phyloP scores from a whole-genome alignment of 2,113 vertebrate genomes.

The Leiothrix lutea region DNA sequence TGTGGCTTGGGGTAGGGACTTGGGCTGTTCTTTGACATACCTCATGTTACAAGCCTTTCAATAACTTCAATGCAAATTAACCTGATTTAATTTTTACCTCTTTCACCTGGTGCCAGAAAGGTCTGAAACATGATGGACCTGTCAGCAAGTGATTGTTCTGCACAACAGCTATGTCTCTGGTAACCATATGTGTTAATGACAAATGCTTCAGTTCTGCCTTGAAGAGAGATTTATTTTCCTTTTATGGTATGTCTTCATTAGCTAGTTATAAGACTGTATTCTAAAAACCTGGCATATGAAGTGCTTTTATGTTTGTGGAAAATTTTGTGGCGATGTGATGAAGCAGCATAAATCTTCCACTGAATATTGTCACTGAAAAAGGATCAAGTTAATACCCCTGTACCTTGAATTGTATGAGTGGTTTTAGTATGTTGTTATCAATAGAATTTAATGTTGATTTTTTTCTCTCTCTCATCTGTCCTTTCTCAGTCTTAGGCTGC shows the following conservation, averaged over 20 bases:
- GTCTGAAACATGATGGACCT: slow-evolving; percentile 68
- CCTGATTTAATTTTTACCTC: slow-evolving; percentile 31
- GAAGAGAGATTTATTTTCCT: slow-evolving; percentile 28
- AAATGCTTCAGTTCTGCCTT: slow-evolving; percentile 32
- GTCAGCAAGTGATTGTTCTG: slow-evolving; percentile 65
- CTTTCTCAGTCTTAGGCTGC: not conserved
- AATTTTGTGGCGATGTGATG: not conserved
- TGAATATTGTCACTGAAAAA: not conserved
- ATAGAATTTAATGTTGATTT: not conserved
- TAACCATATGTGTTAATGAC: slow-evolving; percentile 50
- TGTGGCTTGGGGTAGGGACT: not conserved
- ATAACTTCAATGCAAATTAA: slow-evolving; percentile 70
- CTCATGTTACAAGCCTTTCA: slow-evolving; percentile 57
- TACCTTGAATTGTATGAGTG: not conserved
- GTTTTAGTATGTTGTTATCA: not conserved
- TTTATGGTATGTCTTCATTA: slow-evolving; percentile 50
- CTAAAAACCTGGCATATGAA: not conserved
- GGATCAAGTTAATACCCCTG: not conserved
- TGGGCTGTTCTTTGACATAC: not conserved
- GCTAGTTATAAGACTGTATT: slow-evolving; percentile 29
- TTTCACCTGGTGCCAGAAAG: not conserved
- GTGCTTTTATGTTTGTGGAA: slow-evolving; percentile 1
- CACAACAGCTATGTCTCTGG: slow-evolving; percentile 34
- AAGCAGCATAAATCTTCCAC: not conserved
- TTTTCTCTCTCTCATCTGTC: not conserved